Base-by-base conservation (phyloP, 2,888 invertebrate genomes). In the Phalera bucephala region DNA sequence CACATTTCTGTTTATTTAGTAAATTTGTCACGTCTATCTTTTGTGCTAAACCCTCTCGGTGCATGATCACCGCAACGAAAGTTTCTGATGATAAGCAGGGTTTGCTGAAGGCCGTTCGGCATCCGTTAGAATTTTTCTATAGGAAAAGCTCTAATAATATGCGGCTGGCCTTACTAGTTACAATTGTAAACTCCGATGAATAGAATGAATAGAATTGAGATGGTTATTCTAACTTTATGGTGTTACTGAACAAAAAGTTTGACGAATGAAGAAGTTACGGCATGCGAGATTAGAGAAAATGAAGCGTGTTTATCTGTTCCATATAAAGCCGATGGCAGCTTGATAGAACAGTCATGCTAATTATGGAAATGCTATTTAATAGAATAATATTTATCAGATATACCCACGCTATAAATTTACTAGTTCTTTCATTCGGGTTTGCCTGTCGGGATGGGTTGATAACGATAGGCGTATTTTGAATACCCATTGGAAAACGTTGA, bases 131-230 rank as follows among this genome's bases (percentile, higher is more conserved):
- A n/a, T n/a, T n/a, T n/a, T n/a, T n/a, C n/a, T n/a, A n/a, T n/a
- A n/a, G n/a, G n/a, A n/a, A n/a, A n/a, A n/a, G n/a, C n/a, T n/a
- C n/a, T n/a, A n/a, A n/a, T n/a, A n/a, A n/a, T n/a, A n/a, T n/a
- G n/a, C n/a, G n/a, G n/a, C n/a, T n/a, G n/a, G n/a, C n/a, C 58
- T 58, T 44, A 49, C 43, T 35, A 46, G 34, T 60, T 37, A 50
- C 40, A 39, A 52, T 47, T 42, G 41, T 51, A 52, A 52, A 53
- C 35, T 45, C 43, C 30, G n/a, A n/a, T 17, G 17, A 3, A 17
- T 17, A 3, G 3, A 29, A 29, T 51, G 56, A 61, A 63, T 59
- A 52, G 50, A 45, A 39, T 48, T 32, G 36, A 58, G 46, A 45
- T 54, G 42, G 43, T 33, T 25, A 33, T 34, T 40, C 31, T 37